Conservation (phyloP, 2,888 invertebrate genomes). For the Diarsia brunnea region DNA sequence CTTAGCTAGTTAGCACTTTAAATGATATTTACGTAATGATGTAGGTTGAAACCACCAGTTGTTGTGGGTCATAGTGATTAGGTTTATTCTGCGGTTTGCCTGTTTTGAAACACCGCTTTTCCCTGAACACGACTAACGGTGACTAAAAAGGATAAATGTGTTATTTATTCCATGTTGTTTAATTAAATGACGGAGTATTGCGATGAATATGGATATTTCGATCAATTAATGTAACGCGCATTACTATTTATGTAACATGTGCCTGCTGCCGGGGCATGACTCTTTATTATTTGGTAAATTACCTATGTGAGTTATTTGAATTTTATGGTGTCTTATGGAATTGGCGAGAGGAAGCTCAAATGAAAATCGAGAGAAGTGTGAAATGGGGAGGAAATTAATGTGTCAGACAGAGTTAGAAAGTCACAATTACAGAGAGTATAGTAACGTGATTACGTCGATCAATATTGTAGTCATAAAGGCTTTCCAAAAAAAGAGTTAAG, state of each 20-base stretch:
- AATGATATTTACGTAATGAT: constrained; percentile 58
- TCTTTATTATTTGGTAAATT: constrained; percentile 7
- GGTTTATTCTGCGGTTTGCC: constrained; percentile 80
- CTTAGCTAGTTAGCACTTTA: constrained; percentile 35
- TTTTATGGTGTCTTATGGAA: not conserved
- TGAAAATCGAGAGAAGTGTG: not conserved
- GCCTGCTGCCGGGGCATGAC: not conserved
- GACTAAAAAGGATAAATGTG: constrained; percentile 70
- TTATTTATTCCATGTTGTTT: constrained; percentile 62
- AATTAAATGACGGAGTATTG: constrained; percentile 63
- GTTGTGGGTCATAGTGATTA: constrained; percentile 60
- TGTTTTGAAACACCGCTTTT: constrained; percentile 78
- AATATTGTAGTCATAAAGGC: not conserved
- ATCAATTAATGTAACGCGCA: constrained; percentile 6
- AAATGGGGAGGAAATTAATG: not conserved
- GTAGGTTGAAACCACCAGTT: constrained; percentile 42
- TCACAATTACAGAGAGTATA: not conserved
- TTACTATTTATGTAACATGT: constrained; percentile 30
- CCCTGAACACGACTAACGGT: constrained; percentile 65
- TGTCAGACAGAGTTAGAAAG: constrained; percentile 1
- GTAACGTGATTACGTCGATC: not conserved
- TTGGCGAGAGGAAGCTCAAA: not conserved
- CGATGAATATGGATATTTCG: constrained; percentile 32
- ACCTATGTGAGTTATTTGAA: not conserved
- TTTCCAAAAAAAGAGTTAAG: not conserved